phyloP scores from a whole-genome alignment of 2,888 invertebrate genomes.

The Limnephilus rhombicus region DNA sequence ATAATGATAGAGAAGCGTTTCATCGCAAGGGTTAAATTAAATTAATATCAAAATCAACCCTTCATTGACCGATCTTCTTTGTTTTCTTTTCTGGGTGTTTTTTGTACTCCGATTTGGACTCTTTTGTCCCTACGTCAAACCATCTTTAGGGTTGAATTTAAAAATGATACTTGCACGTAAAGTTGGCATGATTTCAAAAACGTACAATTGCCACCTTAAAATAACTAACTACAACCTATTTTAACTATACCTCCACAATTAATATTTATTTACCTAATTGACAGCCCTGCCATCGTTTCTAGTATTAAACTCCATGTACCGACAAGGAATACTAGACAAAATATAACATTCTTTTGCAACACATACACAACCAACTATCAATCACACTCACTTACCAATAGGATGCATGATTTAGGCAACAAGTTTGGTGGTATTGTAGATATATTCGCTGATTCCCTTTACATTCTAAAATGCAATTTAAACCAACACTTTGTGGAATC shows the following conservation, averaged over 20 bases:
- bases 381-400: too few relatives aligned
- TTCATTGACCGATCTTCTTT: constrained; percentile 55
- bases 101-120: constrained; percentile 24
- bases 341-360: too few relatives aligned
- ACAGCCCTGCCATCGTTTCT: too few relatives aligned
- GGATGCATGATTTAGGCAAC: too few relatives aligned
- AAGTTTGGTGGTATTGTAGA: too few relatives aligned
- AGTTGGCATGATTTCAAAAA: neutral
- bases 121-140: constrained; percentile 36
- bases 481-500: too few relatives aligned
- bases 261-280: too few relatives aligned
- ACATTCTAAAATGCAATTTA: too few relatives aligned
- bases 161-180: neutral
- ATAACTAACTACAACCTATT: neutral
- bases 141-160: constrained; percentile 25
- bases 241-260: neutral
- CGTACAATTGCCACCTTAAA: neutral
- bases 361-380: too few relatives aligned
- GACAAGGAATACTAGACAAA: too few relatives aligned
- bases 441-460: too few relatives aligned
- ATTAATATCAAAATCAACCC: constrained; percentile 64
- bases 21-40: constrained; percentile 60
- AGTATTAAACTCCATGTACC: too few relatives aligned
- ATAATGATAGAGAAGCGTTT: constrained; percentile 53
- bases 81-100: constrained; percentile 40